These are phyloP conservation scores for Gopherus flavomarginatus DNA, from an alignment of 2,113 vertebrate genomes.

Conservation along the genomic window DNA sequence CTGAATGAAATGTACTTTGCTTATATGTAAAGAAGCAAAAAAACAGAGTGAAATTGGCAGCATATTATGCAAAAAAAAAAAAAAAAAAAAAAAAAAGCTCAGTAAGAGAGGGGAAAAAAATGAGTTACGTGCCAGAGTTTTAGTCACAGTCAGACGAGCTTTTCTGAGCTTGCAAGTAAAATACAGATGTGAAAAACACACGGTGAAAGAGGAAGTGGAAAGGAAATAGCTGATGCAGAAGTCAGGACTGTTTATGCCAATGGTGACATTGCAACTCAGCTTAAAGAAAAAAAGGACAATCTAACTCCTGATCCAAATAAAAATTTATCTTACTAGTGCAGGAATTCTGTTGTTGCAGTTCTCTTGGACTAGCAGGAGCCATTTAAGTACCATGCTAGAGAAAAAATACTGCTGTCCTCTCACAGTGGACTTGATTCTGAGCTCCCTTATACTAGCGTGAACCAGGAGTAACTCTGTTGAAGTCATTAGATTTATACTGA, in stretches of 20 bases:
- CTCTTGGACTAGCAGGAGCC: background rate
- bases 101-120: conserved; percentile 27
- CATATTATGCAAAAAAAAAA: conserved; percentile 21
- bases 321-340: background rate
- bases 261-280: conserved; percentile 69
- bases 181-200: conserved; percentile 62
- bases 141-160: conserved; percentile 67
- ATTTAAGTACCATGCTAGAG: background rate
- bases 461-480: background rate
- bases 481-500: background rate
- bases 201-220: conserved; percentile 63
- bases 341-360: background rate
- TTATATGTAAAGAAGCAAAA: conserved; percentile 50
- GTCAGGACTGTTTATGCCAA: conserved; percentile 65
- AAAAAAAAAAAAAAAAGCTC: background rate
- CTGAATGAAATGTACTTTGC: conserved; percentile 65
- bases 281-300: conserved; percentile 5
- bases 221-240: conserved; percentile 73
- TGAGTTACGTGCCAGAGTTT: conserved; percentile 58
- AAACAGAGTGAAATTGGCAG: conserved; percentile 56
- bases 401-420: accelerated
- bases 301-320: conserved; percentile 34
- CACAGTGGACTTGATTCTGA: background rate
- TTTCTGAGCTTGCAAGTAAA: conserved; percentile 69
- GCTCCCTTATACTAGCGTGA: background rate